Evolutionary conservation across 2,888 invertebrate genomes (phyloP).

Genomic region (Folsomia manolachei): DNA sequence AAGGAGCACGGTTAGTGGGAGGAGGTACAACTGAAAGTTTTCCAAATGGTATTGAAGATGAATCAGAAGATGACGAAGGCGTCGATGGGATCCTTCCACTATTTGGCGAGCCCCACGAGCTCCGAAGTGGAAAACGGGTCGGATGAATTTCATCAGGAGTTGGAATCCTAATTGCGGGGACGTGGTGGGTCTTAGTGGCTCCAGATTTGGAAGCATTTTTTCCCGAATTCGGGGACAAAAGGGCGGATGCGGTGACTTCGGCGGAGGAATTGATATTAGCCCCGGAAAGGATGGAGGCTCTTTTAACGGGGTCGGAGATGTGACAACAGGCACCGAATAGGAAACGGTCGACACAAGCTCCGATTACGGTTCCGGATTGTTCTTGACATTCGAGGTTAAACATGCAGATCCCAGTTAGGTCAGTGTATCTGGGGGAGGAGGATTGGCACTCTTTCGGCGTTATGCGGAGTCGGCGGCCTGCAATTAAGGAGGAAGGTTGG

Average conservation of each 20-base stretch:
- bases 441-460: constrained; percentile 48
- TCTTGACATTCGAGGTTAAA: constrained; percentile 85
- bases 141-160: constrained; percentile 25
- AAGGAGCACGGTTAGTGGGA: constrained; percentile 47
- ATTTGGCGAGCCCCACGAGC: background rate
- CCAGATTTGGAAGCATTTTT: background rate
- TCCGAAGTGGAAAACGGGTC: constrained; percentile 26
- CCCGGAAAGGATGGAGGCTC: background rate
- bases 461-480: constrained; percentile 45
- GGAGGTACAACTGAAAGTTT: constrained; percentile 48
- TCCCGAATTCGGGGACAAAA: background rate
- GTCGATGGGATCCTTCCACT: background rate
- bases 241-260: constrained; percentile 14
- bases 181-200: constrained; percentile 1
- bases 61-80: constrained; percentile 22
- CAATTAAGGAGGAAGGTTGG: background rate
- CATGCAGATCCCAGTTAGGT: constrained; percentile 75
- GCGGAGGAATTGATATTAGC: background rate
- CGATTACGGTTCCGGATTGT: constrained; percentile 76
- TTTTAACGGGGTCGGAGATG: constrained; percentile 26
- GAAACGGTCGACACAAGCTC: constrained; percentile 88
- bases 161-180: constrained; percentile 7
- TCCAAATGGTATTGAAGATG: constrained; percentile 46
- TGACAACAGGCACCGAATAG: constrained; percentile 89
- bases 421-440: constrained; percentile 37